phyloP scores from a whole-genome alignment of 2,888 invertebrate species.

The Diarsia mendica region DNA sequence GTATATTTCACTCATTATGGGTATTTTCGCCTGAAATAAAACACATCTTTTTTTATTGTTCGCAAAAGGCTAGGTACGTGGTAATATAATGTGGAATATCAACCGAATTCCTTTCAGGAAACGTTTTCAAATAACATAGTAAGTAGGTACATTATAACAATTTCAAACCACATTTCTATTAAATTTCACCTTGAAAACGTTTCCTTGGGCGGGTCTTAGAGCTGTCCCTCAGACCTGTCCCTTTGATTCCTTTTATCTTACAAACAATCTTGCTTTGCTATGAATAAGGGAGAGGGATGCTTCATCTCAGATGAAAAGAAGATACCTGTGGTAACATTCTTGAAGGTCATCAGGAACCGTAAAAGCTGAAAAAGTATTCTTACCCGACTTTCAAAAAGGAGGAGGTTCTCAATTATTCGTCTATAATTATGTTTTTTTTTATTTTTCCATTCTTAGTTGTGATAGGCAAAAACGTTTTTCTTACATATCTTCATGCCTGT shows the following conservation, averaged over 20 bases:
- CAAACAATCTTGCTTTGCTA: slow-evolving; percentile 23
- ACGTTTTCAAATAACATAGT: background rate
- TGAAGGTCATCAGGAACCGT: background rate
- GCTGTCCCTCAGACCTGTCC: slow-evolving; percentile 8
- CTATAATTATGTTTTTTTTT: no score
- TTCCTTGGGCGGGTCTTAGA: slow-evolving; percentile 39
- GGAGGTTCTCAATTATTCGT: no score
- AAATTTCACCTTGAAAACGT: slow-evolving; percentile 27
- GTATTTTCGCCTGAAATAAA: no score
- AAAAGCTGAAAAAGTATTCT: background rate
- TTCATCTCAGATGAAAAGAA: background rate
- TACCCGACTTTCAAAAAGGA: no score
- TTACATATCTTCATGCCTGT: background rate
- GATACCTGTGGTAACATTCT: background rate
- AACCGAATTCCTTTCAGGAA: background rate
- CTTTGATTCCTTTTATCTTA: slow-evolving; percentile 28
- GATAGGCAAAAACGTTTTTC: background rate
- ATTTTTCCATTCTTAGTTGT: no score
- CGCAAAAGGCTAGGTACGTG: no score
- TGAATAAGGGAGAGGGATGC: background rate
- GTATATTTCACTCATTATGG: no score
- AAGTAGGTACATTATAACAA: background rate
- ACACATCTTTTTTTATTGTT: no score
- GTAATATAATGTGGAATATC: no score
- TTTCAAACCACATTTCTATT: slow-evolving; percentile 13